These are phyloP conservation scores for Sphaerophoria taeniata DNA, from an alignment of 2,888 invertebrate genomes.

Conservation along the genomic window DNA sequence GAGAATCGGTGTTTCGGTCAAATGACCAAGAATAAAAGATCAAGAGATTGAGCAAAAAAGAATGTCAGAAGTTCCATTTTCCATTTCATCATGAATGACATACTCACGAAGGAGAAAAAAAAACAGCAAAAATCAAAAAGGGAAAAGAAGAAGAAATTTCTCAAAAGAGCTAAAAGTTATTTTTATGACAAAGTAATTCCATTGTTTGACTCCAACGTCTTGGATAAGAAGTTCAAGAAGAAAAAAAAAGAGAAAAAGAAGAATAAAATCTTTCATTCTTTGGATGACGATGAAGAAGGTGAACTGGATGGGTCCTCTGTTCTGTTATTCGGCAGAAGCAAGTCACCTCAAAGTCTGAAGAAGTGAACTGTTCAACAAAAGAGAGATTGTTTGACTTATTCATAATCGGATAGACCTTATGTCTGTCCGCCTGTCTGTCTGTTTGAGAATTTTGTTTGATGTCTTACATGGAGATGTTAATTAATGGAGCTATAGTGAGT, in stretches of 20 bases:
- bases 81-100: conserved; percentile 16
- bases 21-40: conserved; percentile 49
- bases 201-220: conserved; percentile 43
- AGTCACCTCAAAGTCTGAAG: background rate
- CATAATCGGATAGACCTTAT: conserved; percentile 20
- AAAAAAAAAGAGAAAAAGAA: background rate
- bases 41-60: conserved; percentile 34
- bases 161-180: conserved; percentile 10
- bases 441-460: background rate
- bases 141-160: background rate
- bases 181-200: conserved; percentile 36
- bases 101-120: background rate
- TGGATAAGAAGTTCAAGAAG: background rate
- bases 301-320: background rate
- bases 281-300: conserved; percentile 3
- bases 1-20: conserved; percentile 39
- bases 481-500: background rate
- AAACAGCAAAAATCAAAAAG: background rate
- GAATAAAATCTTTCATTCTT: conserved; percentile 16
- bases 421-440: background rate
- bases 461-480: conserved; percentile 5
- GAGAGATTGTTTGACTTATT: conserved; percentile 22
- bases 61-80: conserved; percentile 21
- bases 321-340: too few relatives aligned
- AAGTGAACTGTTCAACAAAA: background rate